phyloP scores from a whole-genome alignment of 1,140 invertebrate species.

The Mamestra configurata region DNA sequence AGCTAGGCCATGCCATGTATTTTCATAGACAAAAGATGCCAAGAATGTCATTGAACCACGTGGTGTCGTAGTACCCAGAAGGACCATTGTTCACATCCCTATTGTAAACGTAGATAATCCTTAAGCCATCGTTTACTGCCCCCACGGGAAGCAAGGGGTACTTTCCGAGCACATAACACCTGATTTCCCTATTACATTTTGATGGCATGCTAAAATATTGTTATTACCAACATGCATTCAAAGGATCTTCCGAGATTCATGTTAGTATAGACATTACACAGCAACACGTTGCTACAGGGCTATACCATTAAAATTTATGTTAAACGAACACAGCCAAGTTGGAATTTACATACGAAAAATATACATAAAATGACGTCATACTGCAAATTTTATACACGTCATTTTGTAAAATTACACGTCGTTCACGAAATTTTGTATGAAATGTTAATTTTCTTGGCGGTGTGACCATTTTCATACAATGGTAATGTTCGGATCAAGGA shows the following conservation, averaged over 20 bases:
- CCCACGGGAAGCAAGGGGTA: background rate
- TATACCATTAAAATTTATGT: slow-evolving; percentile 54
- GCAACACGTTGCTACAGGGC: slow-evolving; percentile 1
- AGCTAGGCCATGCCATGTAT: too few species aligned
- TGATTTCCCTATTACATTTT: slow-evolving; percentile 31
- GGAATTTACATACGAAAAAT: slow-evolving; percentile 63
- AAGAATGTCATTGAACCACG: background rate
- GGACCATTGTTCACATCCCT: background rate
- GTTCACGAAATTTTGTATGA: slow-evolving; percentile 40
- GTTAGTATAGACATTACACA: background rate
- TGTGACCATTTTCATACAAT: slow-evolving; percentile 58
- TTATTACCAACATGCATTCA: slow-evolving; percentile 16
- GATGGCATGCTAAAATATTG: slow-evolving; percentile 33
- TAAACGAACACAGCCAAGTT: slow-evolving; percentile 53
- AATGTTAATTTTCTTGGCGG: slow-evolving; percentile 58
- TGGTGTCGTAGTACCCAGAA: background rate
- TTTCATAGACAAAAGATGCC: background rate
- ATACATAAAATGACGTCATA: slow-evolving; percentile 54
- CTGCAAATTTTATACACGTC: slow-evolving; percentile 46
- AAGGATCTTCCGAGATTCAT: background rate
- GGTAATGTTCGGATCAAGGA: slow-evolving; percentile 45
- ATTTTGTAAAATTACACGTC: slow-evolving; percentile 44
- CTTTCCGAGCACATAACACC: slow-evolving; percentile 2
- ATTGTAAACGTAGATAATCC: slow-evolving; percentile 7
- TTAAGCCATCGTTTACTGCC: slow-evolving; percentile 6